Percentiles rank a stretch among this genome's conserved stretches.
These are phyloP conservation scores for Lasioglossum pauxillum DNA, from an alignment of 2,888 invertebrate genomes.

Conservation along the genomic window DNA sequence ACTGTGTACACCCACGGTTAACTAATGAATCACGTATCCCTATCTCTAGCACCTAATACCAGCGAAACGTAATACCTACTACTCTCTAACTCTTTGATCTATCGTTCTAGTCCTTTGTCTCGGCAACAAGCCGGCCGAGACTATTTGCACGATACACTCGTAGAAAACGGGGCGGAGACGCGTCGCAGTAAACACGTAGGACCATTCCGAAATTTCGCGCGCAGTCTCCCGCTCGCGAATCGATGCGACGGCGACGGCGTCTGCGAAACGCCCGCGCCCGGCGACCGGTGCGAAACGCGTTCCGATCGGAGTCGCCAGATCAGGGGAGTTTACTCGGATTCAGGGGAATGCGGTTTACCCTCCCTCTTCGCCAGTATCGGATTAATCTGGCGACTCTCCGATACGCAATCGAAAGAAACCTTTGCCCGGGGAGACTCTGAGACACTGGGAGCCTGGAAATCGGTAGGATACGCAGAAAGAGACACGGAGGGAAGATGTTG, in stretches of 20 bases:
- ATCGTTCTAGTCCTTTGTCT: slow-evolving; percentile 42
- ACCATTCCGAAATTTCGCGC: slow-evolving; percentile 11
- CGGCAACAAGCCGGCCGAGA: slow-evolving; percentile 4
- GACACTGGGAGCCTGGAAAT: no score
- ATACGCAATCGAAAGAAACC: no score
- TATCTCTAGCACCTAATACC: slow-evolving; percentile 35
- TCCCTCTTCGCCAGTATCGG: no score
- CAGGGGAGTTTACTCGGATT: no score
- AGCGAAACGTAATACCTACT: slow-evolving; percentile 18
- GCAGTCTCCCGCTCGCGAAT: slow-evolving; percentile 2
- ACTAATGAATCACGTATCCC: slow-evolving; percentile 34
- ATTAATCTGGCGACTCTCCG: no score
- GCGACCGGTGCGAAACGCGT: background rate
- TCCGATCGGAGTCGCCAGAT: background rate
- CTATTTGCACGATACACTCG: slow-evolving; percentile 20
- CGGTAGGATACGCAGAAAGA: no score
- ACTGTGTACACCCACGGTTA: slow-evolving; percentile 27
- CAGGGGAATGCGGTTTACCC: no score
- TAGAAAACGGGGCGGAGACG: background rate
- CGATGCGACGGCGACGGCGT: slow-evolving; percentile 12
- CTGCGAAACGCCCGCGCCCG: background rate
- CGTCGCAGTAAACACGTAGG: slow-evolving; percentile 9
- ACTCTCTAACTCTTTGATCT: slow-evolving; percentile 43
- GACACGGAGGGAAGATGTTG: background rate
- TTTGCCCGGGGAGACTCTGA: no score